phyloP scores from a whole-genome alignment of 64 coral and sea anemone genomes.

The Porites australiensis region DNA sequence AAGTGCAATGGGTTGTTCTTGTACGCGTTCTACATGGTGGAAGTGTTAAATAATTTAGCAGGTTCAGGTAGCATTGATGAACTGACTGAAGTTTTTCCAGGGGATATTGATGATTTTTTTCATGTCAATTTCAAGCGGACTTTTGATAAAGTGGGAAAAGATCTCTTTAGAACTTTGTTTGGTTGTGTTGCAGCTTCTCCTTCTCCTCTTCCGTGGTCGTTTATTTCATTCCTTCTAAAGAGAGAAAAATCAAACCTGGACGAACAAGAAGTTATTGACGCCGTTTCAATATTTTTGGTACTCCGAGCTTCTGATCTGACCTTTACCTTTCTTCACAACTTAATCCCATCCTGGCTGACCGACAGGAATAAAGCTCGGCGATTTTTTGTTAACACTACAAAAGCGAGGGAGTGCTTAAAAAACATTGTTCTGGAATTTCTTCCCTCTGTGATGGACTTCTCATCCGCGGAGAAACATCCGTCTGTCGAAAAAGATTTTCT shows the following conservation, averaged over 20 bases:
- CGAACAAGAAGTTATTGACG: constrained; percentile 41
- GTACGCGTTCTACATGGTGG: constrained; percentile 8
- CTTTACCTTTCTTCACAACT: constrained; percentile 42
- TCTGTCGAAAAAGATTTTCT: background rate
- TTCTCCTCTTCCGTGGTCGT: constrained; percentile 44
- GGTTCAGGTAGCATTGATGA: background rate
- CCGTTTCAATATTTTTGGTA: constrained; percentile 26
- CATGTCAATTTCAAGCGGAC: constrained; percentile 38
- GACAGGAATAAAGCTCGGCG: constrained; percentile 27
- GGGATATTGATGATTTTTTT: constrained; percentile 40
- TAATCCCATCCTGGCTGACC: constrained; percentile 59
- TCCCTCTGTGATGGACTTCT: background rate
- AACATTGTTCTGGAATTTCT: constrained; percentile 5
- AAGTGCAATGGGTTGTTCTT: constrained; percentile 50
- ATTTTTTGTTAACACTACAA: constrained; percentile 37
- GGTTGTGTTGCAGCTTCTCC: constrained; percentile 53
- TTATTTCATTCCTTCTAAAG: constrained; percentile 28
- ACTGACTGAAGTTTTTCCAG: background rate
- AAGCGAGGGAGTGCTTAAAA: constrained; percentile 13
- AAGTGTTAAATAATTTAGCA: background rate
- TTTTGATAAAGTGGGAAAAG: background rate
- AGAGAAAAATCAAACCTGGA: background rate
- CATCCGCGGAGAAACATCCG: background rate
- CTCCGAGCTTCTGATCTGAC: constrained; percentile 4
- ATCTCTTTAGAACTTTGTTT: constrained; percentile 40